Base-by-base conservation (phyloP, 2,113 vertebrate genomes). In the Pseudorhombus dupliciocellatus region DNA sequence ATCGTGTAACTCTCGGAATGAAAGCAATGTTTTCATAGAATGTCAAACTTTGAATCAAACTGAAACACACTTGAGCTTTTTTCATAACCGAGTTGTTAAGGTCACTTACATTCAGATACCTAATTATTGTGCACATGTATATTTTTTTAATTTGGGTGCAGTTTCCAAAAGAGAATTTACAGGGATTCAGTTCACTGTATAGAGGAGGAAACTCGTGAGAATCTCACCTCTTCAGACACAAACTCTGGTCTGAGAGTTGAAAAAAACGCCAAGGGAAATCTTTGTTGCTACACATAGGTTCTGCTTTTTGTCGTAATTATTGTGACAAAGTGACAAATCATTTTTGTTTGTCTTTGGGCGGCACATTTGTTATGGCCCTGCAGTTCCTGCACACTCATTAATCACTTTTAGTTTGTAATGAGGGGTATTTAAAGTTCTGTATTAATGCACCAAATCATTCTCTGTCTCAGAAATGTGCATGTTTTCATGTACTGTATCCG, bases 281-380 rank as follows among this genome's bases (percentile, higher is more conserved):
- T 57, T n/a, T 56, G 15, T 67, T 59, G 14, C 68, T 70, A 58
- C 31, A 54, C 50, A 55, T 53, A 68, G 65, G 46, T 62, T 30
- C 51, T 63, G 48, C 77, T 28, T 50, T 61, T 34, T 80, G 66
- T 79, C 71, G 71, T 0, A 25, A n/a, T 73, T 59, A 84, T 84
- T 79, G 60, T 55, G 10, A 37, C 44, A 71, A 50, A 31, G 62
- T 56, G 59, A 50, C 46, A 50, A 50, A 50, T 50, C 46, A 21
- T 50, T 21, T n/a, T 50, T 50, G 46, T 50, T 50, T 14, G 1
- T 14, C 46, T 50, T n/a, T 15, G 46, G 46, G 46, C 46, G 7
- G 20, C 46, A 50, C 46, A 50, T 83, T 80, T 80, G 59, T 79
- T 30, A 81, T 64, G 63, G 52, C 30, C 46, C 48, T 46, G 48